These are phyloP conservation scores for Atta colombica DNA, from an alignment of 1,140 invertebrate genomes.

Conservation along the genomic window DNA sequence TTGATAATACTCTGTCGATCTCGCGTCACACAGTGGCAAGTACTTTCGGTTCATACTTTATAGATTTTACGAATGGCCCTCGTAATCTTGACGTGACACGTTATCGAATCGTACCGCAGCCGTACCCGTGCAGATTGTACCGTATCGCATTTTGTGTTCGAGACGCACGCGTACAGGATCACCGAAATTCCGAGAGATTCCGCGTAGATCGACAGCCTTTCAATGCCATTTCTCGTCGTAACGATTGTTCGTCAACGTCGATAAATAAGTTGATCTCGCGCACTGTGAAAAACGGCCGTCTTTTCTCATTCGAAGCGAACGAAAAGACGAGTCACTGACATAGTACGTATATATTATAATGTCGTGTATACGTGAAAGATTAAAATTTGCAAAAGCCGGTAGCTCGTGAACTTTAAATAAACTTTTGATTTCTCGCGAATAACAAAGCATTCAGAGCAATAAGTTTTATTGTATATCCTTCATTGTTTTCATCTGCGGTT, in stretches of 20 bases:
- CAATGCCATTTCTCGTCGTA: background rate
- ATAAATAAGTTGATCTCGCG: background rate
- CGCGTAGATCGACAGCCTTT: background rate
- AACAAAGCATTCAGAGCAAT: background rate
- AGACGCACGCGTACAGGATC: slow-evolving; percentile 41
- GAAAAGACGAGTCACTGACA: background rate
- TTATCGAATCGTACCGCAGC: slow-evolving; percentile 21
- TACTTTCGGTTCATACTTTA: slow-evolving; percentile 28
- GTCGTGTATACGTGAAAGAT: background rate
- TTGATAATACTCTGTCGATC: slow-evolving; percentile 27
- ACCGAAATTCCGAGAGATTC: slow-evolving; percentile 7
- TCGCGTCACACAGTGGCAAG: background rate
- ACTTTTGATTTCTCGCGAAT: background rate
- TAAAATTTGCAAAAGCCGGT: background rate
- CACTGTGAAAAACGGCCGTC: background rate
- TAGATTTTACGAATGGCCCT: background rate
- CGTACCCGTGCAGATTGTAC: slow-evolving; percentile 15
- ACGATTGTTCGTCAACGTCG: background rate
- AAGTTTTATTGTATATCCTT: background rate
- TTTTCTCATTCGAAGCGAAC: background rate
- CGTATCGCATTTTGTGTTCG: slow-evolving; percentile 28
- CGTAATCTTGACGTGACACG: slow-evolving; percentile 47
- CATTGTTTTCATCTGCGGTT: background rate
- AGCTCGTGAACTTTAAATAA: background rate
- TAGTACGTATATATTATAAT: background rate